Evolutionary conservation across 1,140 invertebrate species (phyloP).

Genomic region (Pygmarrhopalites habei): DNA sequence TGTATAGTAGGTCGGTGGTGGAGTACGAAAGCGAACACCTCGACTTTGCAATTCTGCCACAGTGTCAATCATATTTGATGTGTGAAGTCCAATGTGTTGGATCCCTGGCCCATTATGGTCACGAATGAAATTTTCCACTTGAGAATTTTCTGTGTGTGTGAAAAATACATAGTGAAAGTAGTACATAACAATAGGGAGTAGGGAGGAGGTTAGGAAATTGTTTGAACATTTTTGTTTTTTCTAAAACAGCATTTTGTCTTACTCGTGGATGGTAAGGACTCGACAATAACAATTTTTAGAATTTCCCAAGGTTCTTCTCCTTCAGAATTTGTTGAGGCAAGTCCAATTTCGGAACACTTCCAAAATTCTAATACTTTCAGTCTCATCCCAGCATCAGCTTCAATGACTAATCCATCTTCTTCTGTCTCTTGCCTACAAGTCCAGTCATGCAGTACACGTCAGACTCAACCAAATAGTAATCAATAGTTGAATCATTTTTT

Average conservation of each 20-base stretch:
- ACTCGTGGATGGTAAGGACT: constrained; percentile 47
- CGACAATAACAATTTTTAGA: constrained; percentile 49
- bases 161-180: neutral
- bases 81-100: constrained; percentile 50
- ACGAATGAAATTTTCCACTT: constrained; percentile 47
- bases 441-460: no score
- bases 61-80: constrained; percentile 43
- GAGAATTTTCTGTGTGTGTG: constrained; percentile 43
- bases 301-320: constrained; percentile 19
- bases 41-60: constrained; percentile 42
- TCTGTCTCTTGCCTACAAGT: constrained; percentile 40
- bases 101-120: constrained; percentile 49
- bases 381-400: constrained; percentile 42
- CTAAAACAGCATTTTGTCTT: constrained; percentile 24
- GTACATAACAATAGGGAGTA: no score
- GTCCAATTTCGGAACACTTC: constrained; percentile 49
- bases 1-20: constrained; percentile 48
- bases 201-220: no score
- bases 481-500: no score
- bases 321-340: constrained; percentile 27
- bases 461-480: no score
- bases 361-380: constrained; percentile 52
- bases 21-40: constrained; percentile 46
- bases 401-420: constrained; percentile 47
- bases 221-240: neutral